Evolutionary conservation across 2,888 invertebrate genomes (phyloP), one percentile per base, ranked within the genome.

Genomic region (Xylota segnis): DNA sequence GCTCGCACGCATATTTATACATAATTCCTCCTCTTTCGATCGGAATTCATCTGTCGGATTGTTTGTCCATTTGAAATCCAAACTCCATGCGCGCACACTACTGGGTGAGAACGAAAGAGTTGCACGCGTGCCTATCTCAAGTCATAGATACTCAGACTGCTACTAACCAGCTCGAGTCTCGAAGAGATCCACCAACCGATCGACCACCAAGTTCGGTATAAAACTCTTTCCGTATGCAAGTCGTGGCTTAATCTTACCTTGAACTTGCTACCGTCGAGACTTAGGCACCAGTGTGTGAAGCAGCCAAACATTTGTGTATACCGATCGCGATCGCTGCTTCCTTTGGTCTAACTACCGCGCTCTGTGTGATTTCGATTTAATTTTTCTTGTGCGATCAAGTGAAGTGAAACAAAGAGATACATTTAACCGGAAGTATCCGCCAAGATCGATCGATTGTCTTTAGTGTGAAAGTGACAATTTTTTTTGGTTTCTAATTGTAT

Each of bases 231-330:
- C 89, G 90, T 90, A 91, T 91, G 90, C 91, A 88, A 90, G 91
- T 90, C 91, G 91, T 90, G 91, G 91, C 89, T 92, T 89, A 92
- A 92, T 90, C 90, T 90, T 91, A 92, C 92, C 92, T 92, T 92
- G 92, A 92, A 92, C 92, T 92, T 92, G 92, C 89, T 90, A 83
- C 87, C 66, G 86, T 84, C 75, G 75, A 84, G 84, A 81, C 81
- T 27, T 81, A 58, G 47, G 34, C 27, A 71, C 71, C 47, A 66
- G 45, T 0, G 63, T 29, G 29, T 16, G n/a, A 18, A 23, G 32
- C 50, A 54, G 18, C 65, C 61, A 72, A 59, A 27, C 52, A 16
- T 37, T 63, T 27, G 37, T 5, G n/a, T 37, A n/a, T 68, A 50
- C 9, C 47, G 54, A 29, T 50, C 83, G 74, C 65, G 74, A 45